These are phyloP conservation scores for Pseudomyrmex pallidus DNA, from an alignment of 1,140 invertebrate genomes.

Conservation along the genomic window DNA sequence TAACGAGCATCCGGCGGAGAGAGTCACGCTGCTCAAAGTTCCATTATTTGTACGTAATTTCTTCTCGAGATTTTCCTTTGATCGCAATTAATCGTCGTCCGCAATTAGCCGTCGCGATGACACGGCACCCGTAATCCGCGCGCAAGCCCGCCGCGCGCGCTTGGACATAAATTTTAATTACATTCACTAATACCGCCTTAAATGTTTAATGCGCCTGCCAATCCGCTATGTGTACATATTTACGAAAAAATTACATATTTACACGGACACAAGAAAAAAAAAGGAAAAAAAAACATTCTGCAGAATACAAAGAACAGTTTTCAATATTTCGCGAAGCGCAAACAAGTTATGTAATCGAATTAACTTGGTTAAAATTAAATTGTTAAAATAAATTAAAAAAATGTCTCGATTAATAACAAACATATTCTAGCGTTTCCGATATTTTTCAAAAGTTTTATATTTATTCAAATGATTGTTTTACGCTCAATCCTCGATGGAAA, in stretches of 20 bases:
- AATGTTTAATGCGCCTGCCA: conserved; percentile 68
- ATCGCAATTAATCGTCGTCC: conserved; percentile 74
- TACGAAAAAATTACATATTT: conserved; percentile 35
- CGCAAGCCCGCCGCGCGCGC: conserved; percentile 38
- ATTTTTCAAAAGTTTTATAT: no score
- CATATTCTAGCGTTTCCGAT: no score
- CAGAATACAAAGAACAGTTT: neutral
- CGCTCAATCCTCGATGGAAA: neutral
- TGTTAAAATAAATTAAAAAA: no score
- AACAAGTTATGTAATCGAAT: no score
- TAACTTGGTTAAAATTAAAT: no score
- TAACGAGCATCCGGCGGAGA: conserved; percentile 44
- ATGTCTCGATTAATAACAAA: no score
- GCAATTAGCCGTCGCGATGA: conserved; percentile 68
- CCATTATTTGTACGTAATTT: conserved; percentile 60
- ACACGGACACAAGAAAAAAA: neutral
- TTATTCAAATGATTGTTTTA: neutral
- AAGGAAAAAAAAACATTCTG: neutral
- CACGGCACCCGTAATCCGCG: conserved; percentile 67
- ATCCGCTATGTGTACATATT: conserved; percentile 55
- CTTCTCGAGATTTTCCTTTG: conserved; percentile 61
- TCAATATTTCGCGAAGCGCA: neutral
- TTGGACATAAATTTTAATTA: conserved; percentile 73
- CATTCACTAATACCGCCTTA: conserved; percentile 66
- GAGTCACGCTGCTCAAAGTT: conserved; percentile 52